Percentiles rank a stretch among this genome's conserved stretches.
phyloP scores from a whole-genome alignment of 2,113 vertebrate genomes.

The Microcebus griseorufus region DNA sequence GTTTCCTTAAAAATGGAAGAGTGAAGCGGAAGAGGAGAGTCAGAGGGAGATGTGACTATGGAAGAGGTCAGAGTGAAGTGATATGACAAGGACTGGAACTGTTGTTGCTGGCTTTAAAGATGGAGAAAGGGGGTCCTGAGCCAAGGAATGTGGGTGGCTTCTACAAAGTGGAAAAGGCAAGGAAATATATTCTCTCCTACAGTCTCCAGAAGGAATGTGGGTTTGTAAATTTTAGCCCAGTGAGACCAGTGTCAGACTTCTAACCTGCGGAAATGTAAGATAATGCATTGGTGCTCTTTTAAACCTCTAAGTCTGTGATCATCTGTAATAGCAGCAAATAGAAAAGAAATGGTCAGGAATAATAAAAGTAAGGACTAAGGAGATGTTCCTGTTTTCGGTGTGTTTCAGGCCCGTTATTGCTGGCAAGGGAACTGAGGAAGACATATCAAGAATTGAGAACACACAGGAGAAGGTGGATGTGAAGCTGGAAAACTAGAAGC shows the following conservation, averaged over 20 bases:
- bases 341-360: neutral
- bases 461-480: neutral
- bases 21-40: neutral
- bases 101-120: neutral
- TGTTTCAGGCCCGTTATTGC: neutral
- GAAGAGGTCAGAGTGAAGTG: neutral
- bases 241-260: neutral
- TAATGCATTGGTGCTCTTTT: conserved; percentile 9
- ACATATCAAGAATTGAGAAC: neutral
- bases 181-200: neutral
- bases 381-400: neutral
- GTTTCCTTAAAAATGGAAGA: neutral
- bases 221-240: neutral
- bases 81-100: neutral
- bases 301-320: neutral
- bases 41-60: neutral
- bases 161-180: neutral
- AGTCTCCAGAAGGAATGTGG: neutral
- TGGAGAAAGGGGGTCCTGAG: neutral
- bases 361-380: neutral
- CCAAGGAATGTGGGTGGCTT: neutral
- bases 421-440: neutral
- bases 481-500: neutral
- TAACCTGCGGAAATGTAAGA: neutral
- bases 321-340: neutral